Base-by-base conservation (phyloP, 2,113 vertebrate species). In the Hemiscyllium ocellatum region DNA sequence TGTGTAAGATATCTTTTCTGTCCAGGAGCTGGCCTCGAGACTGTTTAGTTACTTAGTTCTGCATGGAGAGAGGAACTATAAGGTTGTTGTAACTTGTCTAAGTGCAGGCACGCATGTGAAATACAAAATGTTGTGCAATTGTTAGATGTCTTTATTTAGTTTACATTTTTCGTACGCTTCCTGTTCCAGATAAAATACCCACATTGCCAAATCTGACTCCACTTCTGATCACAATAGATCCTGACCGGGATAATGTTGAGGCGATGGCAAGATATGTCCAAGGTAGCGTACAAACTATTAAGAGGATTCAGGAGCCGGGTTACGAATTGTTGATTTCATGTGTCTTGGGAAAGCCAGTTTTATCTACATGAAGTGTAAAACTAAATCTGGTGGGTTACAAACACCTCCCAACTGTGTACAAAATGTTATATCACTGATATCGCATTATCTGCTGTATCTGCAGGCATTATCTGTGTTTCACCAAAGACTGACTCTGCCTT, bases 141-240 rank as follows among this genome's bases (percentile, higher is more conserved):
- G 42, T 20, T 47, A 83, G 17, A 83, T 83, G 2, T 33, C 10
- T 20, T 37, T 42, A n/a, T 61, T 65, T 61, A 65, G 86, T 29
- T 87, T 68, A 20, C 20, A 68, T 66, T 17, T 37, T 6, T 93
- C 19, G 22, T 93, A 4, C 87, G 83, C 90, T 96, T 96, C 90
- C 65, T 94, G n/a, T 96, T 83, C 72, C 97, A 99, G 99, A 99
- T 95, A 96, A 89, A 69, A 98, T 99, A 96, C 97, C 97, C 33
- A 97, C 98, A 68, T 96, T 99, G 37, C 99, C 99, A 47, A 97
- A 98, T 96, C 96, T 99, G 96, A 99, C 98, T 0, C 99, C 99
- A 0, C 96, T 99, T 42, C 98, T 99, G 97, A 99, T 99, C 98
- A 99, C 98, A 94, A 99, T 99, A 42, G 99, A 99, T 96, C 99